Conservation (phyloP, 2,797 vertebrate genomes). For the Lepus oiostolus region DNA sequence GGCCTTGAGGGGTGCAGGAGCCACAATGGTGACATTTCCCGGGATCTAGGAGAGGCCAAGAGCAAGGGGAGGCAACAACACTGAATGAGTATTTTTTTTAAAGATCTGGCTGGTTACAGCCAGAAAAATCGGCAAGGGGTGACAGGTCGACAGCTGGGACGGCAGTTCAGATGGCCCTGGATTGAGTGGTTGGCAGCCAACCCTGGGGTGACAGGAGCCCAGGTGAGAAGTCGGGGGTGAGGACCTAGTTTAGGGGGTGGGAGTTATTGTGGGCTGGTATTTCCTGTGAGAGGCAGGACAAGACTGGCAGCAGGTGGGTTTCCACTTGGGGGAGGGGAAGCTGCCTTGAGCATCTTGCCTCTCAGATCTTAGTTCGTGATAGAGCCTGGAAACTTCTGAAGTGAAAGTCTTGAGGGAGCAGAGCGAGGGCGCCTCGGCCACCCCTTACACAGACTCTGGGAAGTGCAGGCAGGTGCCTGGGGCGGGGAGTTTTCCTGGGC, state of each 20-base stretch:
- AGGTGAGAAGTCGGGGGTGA: background rate
- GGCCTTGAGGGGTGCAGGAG: too few relatives aligned
- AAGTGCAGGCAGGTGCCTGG: background rate
- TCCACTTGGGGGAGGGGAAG: background rate
- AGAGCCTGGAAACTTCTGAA: background rate
- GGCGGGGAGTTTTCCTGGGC: background rate
- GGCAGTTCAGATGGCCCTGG: fast-evolving
- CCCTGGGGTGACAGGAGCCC: background rate
- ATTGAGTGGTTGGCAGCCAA: too few relatives aligned
- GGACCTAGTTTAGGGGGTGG: background rate
- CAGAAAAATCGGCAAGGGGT: background rate
- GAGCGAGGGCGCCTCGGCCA: background rate
- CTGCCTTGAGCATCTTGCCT: background rate
- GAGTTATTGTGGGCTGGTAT: background rate
- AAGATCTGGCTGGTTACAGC: too few relatives aligned
- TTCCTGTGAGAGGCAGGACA: too few relatives aligned
- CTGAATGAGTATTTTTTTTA: too few relatives aligned
- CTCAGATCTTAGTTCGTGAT: background rate
- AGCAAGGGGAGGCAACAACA: too few relatives aligned
- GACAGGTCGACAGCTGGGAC: background rate
- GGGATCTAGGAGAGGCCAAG: too few relatives aligned
- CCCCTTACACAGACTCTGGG: background rate
- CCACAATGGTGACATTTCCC: too few relatives aligned
- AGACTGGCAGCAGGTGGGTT: background rate
- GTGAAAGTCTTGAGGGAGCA: background rate